These are phyloP conservation scores for Theocolax elegans DNA, from an alignment of 1,140 invertebrate species.

Conservation along the genomic window DNA sequence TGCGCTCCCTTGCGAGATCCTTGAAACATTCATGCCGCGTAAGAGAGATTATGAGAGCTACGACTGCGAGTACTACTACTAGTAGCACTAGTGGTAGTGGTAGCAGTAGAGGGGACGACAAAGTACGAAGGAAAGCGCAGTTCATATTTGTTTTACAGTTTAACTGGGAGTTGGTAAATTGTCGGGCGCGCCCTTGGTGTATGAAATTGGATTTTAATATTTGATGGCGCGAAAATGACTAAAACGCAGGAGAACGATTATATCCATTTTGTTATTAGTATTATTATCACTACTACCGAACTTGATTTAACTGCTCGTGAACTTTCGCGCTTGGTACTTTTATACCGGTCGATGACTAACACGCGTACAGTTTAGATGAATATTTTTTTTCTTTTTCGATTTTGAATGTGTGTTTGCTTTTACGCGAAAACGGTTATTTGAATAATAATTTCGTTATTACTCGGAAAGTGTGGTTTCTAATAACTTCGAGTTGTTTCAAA, in stretches of 20 bases:
- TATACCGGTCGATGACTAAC: too few species aligned
- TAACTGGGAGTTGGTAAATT: constrained; percentile 19
- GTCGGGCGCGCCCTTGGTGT: not conserved
- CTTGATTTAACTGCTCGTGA: not conserved
- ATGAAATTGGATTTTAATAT: constrained; percentile 42
- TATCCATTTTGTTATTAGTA: too few species aligned
- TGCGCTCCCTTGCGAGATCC: not conserved
- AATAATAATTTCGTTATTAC: too few species aligned
- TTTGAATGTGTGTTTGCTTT: too few species aligned
- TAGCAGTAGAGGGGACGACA: not conserved
- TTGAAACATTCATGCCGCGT: constrained; percentile 39
- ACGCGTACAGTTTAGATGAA: too few species aligned
- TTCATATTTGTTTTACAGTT: constrained; percentile 39
- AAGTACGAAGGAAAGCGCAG: not conserved
- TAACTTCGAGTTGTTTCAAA: too few species aligned
- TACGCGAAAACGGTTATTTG: too few species aligned
- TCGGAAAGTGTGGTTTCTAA: too few species aligned
- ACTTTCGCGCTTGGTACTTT: not conserved
- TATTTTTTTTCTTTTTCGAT: too few species aligned
- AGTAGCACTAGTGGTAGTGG: not conserved
- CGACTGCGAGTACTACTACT: too few species aligned
- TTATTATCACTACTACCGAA: not conserved
- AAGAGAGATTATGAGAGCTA: constrained; percentile 32
- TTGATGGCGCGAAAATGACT: constrained; percentile 27
- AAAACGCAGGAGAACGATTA: not conserved